phyloP scores from a whole-genome alignment of 2,888 invertebrate genomes.

The Platycheirus rosarum region DNA sequence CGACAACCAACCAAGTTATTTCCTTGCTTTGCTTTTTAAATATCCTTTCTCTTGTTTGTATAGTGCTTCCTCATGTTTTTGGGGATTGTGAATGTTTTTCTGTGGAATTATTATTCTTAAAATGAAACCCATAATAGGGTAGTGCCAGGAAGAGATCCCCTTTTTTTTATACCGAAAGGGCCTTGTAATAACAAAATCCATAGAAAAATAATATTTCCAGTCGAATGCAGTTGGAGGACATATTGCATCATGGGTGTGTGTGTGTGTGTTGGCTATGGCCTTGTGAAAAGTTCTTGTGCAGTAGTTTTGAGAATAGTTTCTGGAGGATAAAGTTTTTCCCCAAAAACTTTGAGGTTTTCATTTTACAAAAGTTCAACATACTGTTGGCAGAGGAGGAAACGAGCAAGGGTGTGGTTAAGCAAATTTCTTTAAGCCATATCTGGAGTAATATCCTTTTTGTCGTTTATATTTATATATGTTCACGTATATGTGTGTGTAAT shows the following conservation, averaged over 20 bases:
- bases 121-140: conserved; percentile 10
- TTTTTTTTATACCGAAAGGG: background rate
- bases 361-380: conserved; percentile 19
- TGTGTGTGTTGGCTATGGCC: conserved; percentile 37
- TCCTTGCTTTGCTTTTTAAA: no score
- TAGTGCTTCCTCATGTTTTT: no score
- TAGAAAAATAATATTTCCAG: conserved; percentile 18
- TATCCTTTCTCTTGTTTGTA: no score
- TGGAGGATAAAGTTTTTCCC: conserved; percentile 26
- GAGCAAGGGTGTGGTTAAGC: conserved; percentile 17
- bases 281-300: conserved; percentile 33
- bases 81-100: no score
- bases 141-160: background rate
- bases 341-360: conserved; percentile 29
- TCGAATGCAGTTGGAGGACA: conserved; percentile 33
- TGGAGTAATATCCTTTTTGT: conserved; percentile 14
- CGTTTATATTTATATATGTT: no score
- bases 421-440: conserved; percentile 34
- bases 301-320: background rate
- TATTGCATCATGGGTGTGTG: no score
- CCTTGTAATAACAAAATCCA: conserved; percentile 1
- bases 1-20: no score
- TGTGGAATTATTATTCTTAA: no score
- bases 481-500: background rate
- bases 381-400: conserved; percentile 3